Evolutionary conservation across 2,797 vertebrate species (phyloP), one percentile per base, ranked within the genome.

Genomic region (Euthynnus affinis): DNA sequence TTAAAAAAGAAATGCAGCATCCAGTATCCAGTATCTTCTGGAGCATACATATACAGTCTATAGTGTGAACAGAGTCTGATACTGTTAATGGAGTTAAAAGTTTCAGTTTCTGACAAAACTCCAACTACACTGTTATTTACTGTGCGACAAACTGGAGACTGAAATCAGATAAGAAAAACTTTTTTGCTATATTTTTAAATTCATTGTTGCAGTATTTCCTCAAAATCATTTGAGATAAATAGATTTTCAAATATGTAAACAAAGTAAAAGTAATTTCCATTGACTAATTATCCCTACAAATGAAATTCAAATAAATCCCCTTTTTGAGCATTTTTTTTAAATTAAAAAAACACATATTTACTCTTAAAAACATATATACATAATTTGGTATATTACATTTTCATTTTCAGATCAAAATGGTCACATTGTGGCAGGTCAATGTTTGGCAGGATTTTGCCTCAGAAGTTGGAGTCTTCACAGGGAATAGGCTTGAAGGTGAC

Each of bases 401-500:
- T 71, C 0, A 67, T 53, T 57, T 63, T 23, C 20, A 60, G 59
- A 63, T 69, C 18, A 46, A 62, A 20, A 37, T 29, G 22, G 58
- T 67, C 52, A 58, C 62, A 62, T 29, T 5, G 32, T 29, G 46
- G 23, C 14, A 42, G 3, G 7, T n/a, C n/a, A n/a, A n/a, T n/a
- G n/a, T n/a, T n/a, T n/a, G n/a, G n/a, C n/a, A n/a, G 20, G 2
- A 10, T 48, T 72, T n/a, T 6, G 22, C 22, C 49, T 96, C 86
- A 96, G 83, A 95, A 95, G 86, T 92, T 91, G 15, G 83, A 86
- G 1, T 93, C 86, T 61, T 91, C 88, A 89, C 96, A 96, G 51
- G 91, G 86, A 57, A 95, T 55, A 2, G 93, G 95, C 73, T 71
- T 93, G 88, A 96, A 94, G 5, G 69, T 84, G 37, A 89, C 78